Conservation (phyloP, 64 coral and sea anemone species). For the Actinia tenebrosa region DNA sequence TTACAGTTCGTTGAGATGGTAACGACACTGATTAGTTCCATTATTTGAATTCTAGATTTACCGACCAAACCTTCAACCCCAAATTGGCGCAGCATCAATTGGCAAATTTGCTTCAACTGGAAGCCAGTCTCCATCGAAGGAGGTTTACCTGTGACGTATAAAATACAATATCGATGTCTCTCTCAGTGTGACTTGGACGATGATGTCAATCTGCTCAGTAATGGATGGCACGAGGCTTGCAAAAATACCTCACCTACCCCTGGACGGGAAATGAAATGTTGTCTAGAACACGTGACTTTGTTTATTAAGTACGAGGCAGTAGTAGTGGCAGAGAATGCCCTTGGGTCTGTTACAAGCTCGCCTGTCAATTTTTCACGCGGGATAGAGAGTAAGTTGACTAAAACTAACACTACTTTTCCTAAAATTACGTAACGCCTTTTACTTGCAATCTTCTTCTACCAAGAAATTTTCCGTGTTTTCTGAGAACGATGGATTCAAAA, state of each 20-base stretch:
- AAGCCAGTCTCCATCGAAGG: background rate
- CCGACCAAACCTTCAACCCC: background rate
- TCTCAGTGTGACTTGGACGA: constrained; percentile 9
- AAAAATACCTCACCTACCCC: background rate
- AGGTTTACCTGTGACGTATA: constrained; percentile 9
- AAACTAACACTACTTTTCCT: too few relatives aligned
- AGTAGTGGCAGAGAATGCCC: background rate
- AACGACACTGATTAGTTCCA: too few relatives aligned
- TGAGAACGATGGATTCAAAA: too few relatives aligned
- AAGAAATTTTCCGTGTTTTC: too few relatives aligned
- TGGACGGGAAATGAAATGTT: background rate
- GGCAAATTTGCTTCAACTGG: constrained; percentile 13
- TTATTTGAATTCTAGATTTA: background rate
- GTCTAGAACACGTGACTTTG: constrained; percentile 9
- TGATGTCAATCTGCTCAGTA: background rate
- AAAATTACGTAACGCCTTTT: too few relatives aligned
- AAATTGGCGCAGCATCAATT: background rate
- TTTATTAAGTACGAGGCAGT: constrained; percentile 14
- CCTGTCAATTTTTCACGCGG: background rate
- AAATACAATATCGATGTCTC: background rate
- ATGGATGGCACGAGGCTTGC: constrained; percentile 7
- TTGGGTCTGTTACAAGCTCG: background rate
- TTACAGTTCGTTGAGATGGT: too few relatives aligned
- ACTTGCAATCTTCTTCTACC: too few relatives aligned
- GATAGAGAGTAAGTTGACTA: background rate